These are phyloP conservation scores for Mythimna pallens DNA, from an alignment of 2,888 invertebrate species.

Conservation along the genomic window DNA sequence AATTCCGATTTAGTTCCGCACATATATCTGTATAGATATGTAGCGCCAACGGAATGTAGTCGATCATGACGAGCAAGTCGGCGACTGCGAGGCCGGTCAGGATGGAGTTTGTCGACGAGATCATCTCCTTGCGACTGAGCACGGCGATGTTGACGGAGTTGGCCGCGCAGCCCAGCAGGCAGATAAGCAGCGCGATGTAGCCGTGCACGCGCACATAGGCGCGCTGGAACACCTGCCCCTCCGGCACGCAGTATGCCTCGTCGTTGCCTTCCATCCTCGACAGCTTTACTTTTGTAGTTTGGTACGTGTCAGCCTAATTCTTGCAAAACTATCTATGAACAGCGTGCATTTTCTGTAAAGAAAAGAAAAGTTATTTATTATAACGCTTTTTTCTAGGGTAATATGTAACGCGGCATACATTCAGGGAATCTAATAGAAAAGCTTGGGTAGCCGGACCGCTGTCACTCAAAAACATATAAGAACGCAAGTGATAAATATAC, in stretches of 20 bases:
- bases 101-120: constrained; percentile 97
- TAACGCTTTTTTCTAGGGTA: constrained; percentile 23
- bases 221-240: constrained; percentile 90
- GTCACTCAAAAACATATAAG: constrained; percentile 55
- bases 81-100: constrained; percentile 97
- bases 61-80: constrained; percentile 97
- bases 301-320: constrained; percentile 21
- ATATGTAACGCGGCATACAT: constrained; percentile 19
- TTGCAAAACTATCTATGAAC: constrained; percentile 45
- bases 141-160: constrained; percentile 97
- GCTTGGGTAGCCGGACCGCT: constrained; percentile 36
- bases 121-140: constrained; percentile 96
- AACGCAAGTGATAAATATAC: constrained; percentile 29
- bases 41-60: constrained; percentile 97
- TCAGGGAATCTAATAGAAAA: constrained; percentile 41
- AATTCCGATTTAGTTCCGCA: constrained; percentile 84
- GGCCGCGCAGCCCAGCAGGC: constrained; percentile 96
- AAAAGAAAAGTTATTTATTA: constrained; percentile 47
- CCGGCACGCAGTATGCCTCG: constrained; percentile 88
- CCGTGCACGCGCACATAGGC: constrained; percentile 95
- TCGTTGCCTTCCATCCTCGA: constrained; percentile 65
- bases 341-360: constrained; percentile 60
- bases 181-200: constrained; percentile 95
- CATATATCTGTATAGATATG: constrained; percentile 93
- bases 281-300: constrained; percentile 60